A percentile compares a stretch with the other conserved stretches of the same genome.
phyloP scores from a whole-genome alignment of 2,888 invertebrate genomes.

The Clistopyga incitator region DNA sequence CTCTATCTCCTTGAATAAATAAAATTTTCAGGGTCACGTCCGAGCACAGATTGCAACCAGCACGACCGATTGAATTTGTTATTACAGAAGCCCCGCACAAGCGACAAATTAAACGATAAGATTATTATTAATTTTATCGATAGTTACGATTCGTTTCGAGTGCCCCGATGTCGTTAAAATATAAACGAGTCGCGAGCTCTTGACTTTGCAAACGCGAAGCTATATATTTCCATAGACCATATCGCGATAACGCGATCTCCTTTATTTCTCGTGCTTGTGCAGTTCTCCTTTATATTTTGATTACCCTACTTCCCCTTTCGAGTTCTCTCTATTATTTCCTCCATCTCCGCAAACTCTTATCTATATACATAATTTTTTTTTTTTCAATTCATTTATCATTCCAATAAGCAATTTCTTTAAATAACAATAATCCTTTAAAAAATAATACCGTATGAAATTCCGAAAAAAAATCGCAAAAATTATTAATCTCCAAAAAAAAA shows the following conservation, averaged over 20 bases:
- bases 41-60: background rate
- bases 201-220: background rate
- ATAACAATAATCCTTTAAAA: background rate
- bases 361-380: background rate
- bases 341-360: background rate
- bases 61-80: constrained; percentile 23
- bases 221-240: background rate
- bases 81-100: constrained; percentile 16
- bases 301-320: background rate
- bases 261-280: constrained; percentile 1
- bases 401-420: background rate
- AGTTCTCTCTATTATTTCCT: background rate
- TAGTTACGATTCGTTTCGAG: constrained; percentile 48
- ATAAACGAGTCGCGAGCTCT: constrained; percentile 38
- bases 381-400: background rate
- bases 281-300: constrained; percentile 2
- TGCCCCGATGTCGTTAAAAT: constrained; percentile 49
- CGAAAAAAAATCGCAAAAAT: too few relatives aligned
- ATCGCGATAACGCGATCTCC: constrained; percentile 21
- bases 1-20: background rate
- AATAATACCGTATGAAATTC: too few relatives aligned
- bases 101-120: constrained; percentile 41
- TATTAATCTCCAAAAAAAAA: too few relatives aligned
- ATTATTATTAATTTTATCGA: constrained; percentile 57
- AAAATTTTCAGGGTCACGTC: background rate